Base-by-base conservation (phyloP, 2,888 invertebrate genomes). In the Sesamia inferens region DNA sequence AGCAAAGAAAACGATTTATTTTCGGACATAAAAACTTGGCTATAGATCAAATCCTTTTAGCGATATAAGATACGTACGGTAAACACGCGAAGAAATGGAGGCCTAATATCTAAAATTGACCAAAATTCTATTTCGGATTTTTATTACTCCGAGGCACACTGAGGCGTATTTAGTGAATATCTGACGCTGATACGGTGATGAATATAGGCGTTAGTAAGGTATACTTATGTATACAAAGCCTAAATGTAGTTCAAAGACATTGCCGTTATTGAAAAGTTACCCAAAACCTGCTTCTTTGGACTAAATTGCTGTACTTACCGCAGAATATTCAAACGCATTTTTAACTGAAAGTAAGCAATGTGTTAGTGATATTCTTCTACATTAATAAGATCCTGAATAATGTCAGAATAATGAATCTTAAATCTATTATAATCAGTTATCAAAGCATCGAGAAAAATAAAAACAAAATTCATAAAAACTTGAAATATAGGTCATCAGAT, bases 31-130 rank as follows among this genome's bases (percentile, higher is more conserved):
- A 16, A 24, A 13, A 74, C 79, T n/a, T 6, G 19, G 63, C 31
- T 47, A 79, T 78, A 58, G 63, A 78, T 78, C 74, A 79, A 79
- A 63, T 74, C 80, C 74, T 78, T 78, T 77, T 79, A 76, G 55
- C 65, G 65, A 31, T 76, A 76, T 79, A 62, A 62, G 61, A 79
- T 71, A 77, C 69, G 22, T 71, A 79, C 59, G 42, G 79, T 62
- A 76, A 79, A 73, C 76, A 79, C 65, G 73, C 65, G 10, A 61
- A 51, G 76, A 19, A 65, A 79, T 61, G 48, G 61, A 65, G 16
- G 31, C 22, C 5, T 48, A 48, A 76, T 76, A 71, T 78, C 71
- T 16, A 78, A 71, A 75, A 48, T 62, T 57, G 61, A 70, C 77
- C 22, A 48, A 64, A 76, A 73, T 79, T 61, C 31, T 79, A 62